A percentile compares a stretch with the other conserved stretches of the same genome.
phyloP scores from a whole-genome alignment of 2,888 invertebrate species.

The Capitulum mitella region DNA sequence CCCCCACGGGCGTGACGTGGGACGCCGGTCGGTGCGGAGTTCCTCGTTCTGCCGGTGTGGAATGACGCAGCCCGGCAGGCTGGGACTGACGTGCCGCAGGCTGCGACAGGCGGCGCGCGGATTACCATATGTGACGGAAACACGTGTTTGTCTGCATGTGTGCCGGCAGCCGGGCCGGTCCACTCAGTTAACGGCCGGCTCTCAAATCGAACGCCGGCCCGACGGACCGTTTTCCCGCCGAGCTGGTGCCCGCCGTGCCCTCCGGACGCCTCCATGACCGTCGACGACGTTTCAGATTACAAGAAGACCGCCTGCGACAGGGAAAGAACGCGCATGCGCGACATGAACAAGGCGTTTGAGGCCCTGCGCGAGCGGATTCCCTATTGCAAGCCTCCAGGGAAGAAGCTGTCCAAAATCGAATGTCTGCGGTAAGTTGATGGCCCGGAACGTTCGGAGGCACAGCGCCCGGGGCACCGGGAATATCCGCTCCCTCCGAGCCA shows the following conservation, averaged over 20 bases:
- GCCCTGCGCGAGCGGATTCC: conserved; percentile 64
- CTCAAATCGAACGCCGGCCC: background rate
- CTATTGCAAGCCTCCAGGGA: conserved; percentile 67
- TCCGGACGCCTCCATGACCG: background rate
- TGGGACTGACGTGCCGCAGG: background rate
- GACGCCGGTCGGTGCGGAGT: too few relatives aligned
- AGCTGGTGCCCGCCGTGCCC: background rate
- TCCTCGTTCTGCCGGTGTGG: too few relatives aligned
- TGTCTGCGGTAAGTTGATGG: conserved; percentile 56
- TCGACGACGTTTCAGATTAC: conserved; percentile 54
- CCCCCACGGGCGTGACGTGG: too few relatives aligned
- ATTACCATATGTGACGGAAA: background rate
- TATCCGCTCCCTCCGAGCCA: too few relatives aligned
- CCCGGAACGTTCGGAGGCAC: background rate
- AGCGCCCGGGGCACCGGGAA: background rate
- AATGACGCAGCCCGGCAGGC: background rate
- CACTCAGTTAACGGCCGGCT: background rate
- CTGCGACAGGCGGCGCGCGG: background rate
- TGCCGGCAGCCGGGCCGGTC: background rate
- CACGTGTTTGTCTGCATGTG: conserved; percentile 1
- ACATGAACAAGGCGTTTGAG: conserved; percentile 78
- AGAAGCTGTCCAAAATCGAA: conserved; percentile 78
- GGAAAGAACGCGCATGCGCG: conserved; percentile 73
- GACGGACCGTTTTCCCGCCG: background rate
- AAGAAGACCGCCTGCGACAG: conserved; percentile 76